Conservation (phyloP, 2,797 vertebrate species). For the Sebastes ruberrimus region DNA sequence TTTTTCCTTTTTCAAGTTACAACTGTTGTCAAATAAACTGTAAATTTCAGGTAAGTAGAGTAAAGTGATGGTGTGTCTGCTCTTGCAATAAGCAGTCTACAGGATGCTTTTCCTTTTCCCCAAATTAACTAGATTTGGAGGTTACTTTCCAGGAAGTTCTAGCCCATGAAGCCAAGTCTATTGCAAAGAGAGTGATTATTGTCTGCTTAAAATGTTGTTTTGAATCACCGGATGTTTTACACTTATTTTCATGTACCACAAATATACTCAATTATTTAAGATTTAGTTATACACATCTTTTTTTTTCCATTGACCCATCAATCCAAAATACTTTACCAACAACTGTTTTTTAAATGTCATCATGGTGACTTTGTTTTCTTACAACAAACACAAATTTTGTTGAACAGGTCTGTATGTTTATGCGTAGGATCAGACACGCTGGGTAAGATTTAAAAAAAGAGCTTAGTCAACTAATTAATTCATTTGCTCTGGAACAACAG, state of each 20-base stretch:
- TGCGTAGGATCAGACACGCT: not conserved
- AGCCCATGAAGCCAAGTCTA: not conserved
- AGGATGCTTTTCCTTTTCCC: not conserved
- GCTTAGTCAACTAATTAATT: conserved; percentile 22
- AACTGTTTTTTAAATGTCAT: not conserved
- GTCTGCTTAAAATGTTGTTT: not conserved
- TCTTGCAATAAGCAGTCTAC: not conserved
- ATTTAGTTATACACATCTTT: not conserved
- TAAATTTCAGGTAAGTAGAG: not conserved
- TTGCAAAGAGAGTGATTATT: not conserved
- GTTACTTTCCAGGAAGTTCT: not conserved
- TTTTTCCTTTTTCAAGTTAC: not conserved
- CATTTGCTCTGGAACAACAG: conserved; percentile 13
- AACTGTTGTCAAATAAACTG: not conserved
- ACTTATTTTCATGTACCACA: not conserved
- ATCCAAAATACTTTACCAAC: not conserved
- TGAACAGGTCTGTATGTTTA: not conserved
- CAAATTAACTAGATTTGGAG: not conserved
- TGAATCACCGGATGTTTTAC: not conserved
- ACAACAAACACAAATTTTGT: not conserved
- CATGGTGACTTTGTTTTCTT: not conserved
- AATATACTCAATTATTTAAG: not conserved
- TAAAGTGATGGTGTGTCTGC: not conserved
- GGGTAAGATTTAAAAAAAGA: conserved; percentile 10
- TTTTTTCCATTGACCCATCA: not conserved